Conservation (phyloP, 2,113 vertebrate genomes). For the Entomyzon cyanotis region DNA sequence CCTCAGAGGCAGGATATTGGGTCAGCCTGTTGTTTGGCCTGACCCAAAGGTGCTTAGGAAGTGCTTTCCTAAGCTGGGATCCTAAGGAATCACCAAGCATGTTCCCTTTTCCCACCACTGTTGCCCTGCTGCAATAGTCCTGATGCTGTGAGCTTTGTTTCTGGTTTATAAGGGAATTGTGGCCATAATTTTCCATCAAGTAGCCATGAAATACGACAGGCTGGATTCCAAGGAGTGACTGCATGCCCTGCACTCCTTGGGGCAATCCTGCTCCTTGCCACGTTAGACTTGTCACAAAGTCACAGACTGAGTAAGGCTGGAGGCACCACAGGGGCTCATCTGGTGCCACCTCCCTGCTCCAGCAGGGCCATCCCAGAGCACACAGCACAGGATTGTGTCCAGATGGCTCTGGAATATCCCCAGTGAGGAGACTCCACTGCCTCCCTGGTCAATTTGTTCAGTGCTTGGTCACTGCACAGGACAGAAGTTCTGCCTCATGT, state of each 20-base stretch:
- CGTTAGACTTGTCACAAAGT: neutral
- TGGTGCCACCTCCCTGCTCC: neutral
- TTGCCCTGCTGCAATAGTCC: neutral
- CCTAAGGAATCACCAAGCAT: neutral
- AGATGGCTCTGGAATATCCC: rapidly evolving
- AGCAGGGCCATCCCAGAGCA: neutral
- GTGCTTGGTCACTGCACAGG: rapidly evolving
- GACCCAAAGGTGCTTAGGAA: neutral
- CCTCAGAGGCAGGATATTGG: neutral
- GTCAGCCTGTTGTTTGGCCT: neutral
- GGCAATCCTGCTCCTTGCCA: neutral
- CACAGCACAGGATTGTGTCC: no score
- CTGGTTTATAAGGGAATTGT: neutral
- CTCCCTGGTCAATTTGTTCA: neutral
- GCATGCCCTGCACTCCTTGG: rapidly evolving
- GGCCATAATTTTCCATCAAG: neutral
- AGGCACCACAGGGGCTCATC: neutral
- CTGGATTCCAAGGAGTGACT: neutral
- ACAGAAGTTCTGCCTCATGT: neutral
- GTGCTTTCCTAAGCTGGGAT: neutral
- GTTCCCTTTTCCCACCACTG: neutral
- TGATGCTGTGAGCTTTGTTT: neutral
- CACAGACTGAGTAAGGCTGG: neutral
- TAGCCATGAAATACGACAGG: neutral
- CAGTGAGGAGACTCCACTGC: neutral